phyloP scores from a whole-genome alignment of 2,888 invertebrate genomes.

The Apantesis nais region DNA sequence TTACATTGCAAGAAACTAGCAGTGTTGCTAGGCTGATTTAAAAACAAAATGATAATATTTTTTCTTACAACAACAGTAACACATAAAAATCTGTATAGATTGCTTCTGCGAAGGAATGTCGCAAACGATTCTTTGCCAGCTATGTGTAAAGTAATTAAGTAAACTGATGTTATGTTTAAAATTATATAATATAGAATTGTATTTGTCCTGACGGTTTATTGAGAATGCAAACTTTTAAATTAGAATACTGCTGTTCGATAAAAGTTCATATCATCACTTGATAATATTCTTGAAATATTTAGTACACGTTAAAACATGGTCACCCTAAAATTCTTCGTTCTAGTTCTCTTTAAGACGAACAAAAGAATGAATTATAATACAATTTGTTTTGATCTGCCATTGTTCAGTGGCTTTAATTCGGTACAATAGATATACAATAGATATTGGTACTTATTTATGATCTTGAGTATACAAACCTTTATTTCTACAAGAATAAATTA shows the following conservation, averaged over 20 bases:
- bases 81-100: too few species aligned
- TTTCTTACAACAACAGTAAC: too few species aligned
- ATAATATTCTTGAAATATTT: neutral
- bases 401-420: slow-evolving; percentile 35
- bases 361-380: slow-evolving; percentile 42
- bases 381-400: slow-evolving; percentile 40
- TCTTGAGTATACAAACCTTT: slow-evolving; percentile 19
- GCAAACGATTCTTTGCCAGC: too few species aligned
- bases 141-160: too few species aligned
- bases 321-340: slow-evolving; percentile 29
- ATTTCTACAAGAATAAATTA: slow-evolving; percentile 21
- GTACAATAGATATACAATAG: slow-evolving; percentile 30
- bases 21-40: too few species aligned
- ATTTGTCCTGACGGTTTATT: too few species aligned
- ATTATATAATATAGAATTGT: too few species aligned
- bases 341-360: slow-evolving; percentile 42
- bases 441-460: slow-evolving; percentile 37
- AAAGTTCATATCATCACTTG: neutral
- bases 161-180: too few species aligned
- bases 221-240: too few species aligned
- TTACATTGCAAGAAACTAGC: too few species aligned
- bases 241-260: neutral
- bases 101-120: too few species aligned
- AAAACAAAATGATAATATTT: too few species aligned
- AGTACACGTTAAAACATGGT: slow-evolving; percentile 21